Base-by-base conservation (phyloP, 1,140 invertebrate species). In the Euborellia annulipes region DNA sequence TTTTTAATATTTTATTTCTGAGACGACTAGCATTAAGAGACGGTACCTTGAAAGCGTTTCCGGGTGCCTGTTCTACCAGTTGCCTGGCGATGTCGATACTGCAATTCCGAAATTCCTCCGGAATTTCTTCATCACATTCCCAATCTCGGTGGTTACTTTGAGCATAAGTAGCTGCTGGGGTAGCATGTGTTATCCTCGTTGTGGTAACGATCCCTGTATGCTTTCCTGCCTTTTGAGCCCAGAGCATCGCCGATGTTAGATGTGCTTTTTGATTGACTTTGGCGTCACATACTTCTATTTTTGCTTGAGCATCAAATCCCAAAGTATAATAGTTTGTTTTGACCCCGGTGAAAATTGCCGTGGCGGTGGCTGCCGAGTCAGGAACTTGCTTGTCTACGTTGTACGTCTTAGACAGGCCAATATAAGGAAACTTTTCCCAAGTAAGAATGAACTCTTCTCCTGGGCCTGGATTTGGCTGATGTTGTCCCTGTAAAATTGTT, bases 291-390 rank as follows among this genome's bases (percentile, higher is more conserved):
- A 56, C 58, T 14, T 63, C 60, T 41, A 51, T 63, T 22, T 50
- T 42, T 0, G 74, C 75, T 17, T 64, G 68, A 2, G 62, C 67
- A 60, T 78, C 73, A 37, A 84, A 60, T 7, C 82, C 82, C 22
- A 86, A 58, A 9, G 71, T 72, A 37, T 65, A 68, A 48, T 70
- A 78, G 49, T 79, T 76, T 8, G 71, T 72, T 61, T 87, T 87
- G 0, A 78, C 69, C 13, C 84, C 84, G 43, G 71, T 68, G 50
- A 85, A 74, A 48, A 80, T 72, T 0, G 83, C 80, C 3, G 82
- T 85, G 2, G 78, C 82, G 0, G 83, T 83, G 3, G 71, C 80
- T 1, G 82, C 83, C 1, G 79, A 83, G 62, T 86, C 83, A 1
- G 82, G 74, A 16, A 58, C 72, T 65, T 84, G 80, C 46, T 71